Percentiles rank a stretch among this genome's conserved stretches.
Evolutionary conservation across 2,888 invertebrate species (phyloP).

Genomic region (Trissolcus brochymenae): DNA sequence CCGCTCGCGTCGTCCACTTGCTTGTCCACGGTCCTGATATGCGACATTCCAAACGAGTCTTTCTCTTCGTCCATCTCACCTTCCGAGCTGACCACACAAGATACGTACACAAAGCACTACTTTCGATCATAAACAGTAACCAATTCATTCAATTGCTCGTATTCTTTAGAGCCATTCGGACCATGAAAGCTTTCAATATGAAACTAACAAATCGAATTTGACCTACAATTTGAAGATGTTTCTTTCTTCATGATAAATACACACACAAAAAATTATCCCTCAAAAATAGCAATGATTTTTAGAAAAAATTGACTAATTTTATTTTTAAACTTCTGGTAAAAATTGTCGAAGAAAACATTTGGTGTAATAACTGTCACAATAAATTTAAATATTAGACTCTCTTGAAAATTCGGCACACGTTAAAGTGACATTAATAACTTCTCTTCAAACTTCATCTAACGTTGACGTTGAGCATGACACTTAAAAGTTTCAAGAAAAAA

Average conservation of each 20-base stretch:
- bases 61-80: slow-evolving; percentile 47
- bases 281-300: too few species aligned
- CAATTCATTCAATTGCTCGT: slow-evolving; percentile 35
- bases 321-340: too few species aligned
- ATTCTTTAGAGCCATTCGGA: slow-evolving; percentile 13
- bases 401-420: neutral
- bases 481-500: neutral
- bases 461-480: neutral
- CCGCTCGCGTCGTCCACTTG: slow-evolving; percentile 69
- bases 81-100: slow-evolving; percentile 60
- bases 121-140: slow-evolving; percentile 51
- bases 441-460: slow-evolving; percentile 7
- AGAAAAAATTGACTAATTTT: too few species aligned
- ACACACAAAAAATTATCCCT: neutral
- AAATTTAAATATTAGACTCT: slow-evolving; percentile 4
- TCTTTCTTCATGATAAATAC: too few species aligned
- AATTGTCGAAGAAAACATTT: too few species aligned
- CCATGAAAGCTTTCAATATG: neutral
- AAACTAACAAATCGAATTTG: slow-evolving; percentile 1
- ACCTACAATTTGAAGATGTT: neutral
- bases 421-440: slow-evolving; percentile 15
- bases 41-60: slow-evolving; percentile 65
- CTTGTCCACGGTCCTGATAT: slow-evolving; percentile 71
- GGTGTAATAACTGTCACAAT: slow-evolving; percentile 10
- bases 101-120: slow-evolving; percentile 59